phyloP scores from a whole-genome alignment of 2,797 vertebrate genomes.

The Momotus momota region DNA sequence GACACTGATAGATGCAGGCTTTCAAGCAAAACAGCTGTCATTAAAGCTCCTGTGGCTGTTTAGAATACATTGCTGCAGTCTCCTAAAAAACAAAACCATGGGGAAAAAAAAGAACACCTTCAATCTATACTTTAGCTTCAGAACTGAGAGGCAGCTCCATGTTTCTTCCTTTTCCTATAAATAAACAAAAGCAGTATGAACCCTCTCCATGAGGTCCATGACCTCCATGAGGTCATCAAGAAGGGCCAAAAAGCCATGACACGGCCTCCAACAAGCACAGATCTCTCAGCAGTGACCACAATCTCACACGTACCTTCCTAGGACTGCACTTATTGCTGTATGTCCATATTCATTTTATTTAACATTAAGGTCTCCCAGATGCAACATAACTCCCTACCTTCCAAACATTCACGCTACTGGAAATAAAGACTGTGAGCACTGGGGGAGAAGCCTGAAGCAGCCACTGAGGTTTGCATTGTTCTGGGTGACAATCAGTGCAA shows the following conservation, averaged over 20 bases:
- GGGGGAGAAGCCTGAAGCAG: constrained; percentile 2
- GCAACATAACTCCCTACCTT: background rate
- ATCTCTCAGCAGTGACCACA: background rate
- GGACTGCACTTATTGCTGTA: background rate
- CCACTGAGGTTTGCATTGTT: background rate
- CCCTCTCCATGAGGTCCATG: background rate
- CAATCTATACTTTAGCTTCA: background rate
- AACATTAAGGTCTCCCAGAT: background rate
- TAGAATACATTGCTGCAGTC: background rate
- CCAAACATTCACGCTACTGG: background rate
- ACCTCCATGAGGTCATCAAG: background rate
- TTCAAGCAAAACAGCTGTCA: constrained; percentile 58
- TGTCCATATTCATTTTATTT: background rate
- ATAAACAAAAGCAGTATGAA: background rate
- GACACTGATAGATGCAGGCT: constrained; percentile 37
- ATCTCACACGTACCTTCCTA: background rate
- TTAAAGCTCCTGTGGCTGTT: constrained; percentile 28
- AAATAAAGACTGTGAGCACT: background rate
- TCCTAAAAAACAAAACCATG: background rate
- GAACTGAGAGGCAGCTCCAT: background rate
- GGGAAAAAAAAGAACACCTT: background rate
- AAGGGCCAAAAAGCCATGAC: background rate
- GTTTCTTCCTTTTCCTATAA: background rate
- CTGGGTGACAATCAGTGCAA: background rate
- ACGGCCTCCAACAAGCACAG: background rate